Percentiles rank a stretch among this genome's conserved stretches.
Evolutionary conservation across 2,888 invertebrate species (phyloP).

Genomic region (Drosophila subsilvestris): DNA sequence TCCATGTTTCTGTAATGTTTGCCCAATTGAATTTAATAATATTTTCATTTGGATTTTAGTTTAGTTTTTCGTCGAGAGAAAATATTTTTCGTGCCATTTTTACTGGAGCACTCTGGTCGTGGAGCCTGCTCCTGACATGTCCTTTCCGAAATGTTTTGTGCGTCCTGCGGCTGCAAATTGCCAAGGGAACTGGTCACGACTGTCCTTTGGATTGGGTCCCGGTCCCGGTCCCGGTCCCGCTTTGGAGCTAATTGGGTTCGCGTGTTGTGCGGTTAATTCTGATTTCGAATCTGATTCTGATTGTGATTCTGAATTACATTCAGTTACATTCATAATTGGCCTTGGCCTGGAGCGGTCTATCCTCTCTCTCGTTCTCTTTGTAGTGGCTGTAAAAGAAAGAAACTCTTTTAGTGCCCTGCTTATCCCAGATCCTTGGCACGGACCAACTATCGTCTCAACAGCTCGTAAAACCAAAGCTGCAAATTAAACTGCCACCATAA

Average conservation of each 20-base stretch:
- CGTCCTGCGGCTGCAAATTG: slow-evolving; percentile 67
- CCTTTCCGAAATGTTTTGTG: slow-evolving; percentile 64
- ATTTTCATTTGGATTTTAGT: slow-evolving; percentile 81
- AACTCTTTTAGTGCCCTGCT: slow-evolving; percentile 7
- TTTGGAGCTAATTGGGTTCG: slow-evolving; percentile 44
- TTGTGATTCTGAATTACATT: slow-evolving; percentile 24
- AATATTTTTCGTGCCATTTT: slow-evolving; percentile 66
- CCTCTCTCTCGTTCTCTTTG: background rate
- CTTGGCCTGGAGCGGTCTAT: background rate
- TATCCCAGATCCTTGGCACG: slow-evolving; percentile 31
- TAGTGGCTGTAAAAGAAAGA: background rate
- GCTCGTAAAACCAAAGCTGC: slow-evolving; percentile 78
- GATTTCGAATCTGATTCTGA: slow-evolving; percentile 30
- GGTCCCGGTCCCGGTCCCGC: background rate
- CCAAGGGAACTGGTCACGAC: slow-evolving; percentile 50
- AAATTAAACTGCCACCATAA: slow-evolving; percentile 73
- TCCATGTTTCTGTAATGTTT: slow-evolving; percentile 76
- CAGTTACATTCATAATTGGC: slow-evolving; percentile 12
- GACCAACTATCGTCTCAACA: slow-evolving; percentile 71
- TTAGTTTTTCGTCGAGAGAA: slow-evolving; percentile 64
- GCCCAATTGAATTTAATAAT: slow-evolving; percentile 81
- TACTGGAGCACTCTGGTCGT: slow-evolving; percentile 23
- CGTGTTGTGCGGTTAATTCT: slow-evolving; percentile 39
- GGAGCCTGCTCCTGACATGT: slow-evolving; percentile 31
- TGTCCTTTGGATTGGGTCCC: background rate